phyloP scores from a whole-genome alignment of 1,140 invertebrate species.

The Ips typographus region DNA sequence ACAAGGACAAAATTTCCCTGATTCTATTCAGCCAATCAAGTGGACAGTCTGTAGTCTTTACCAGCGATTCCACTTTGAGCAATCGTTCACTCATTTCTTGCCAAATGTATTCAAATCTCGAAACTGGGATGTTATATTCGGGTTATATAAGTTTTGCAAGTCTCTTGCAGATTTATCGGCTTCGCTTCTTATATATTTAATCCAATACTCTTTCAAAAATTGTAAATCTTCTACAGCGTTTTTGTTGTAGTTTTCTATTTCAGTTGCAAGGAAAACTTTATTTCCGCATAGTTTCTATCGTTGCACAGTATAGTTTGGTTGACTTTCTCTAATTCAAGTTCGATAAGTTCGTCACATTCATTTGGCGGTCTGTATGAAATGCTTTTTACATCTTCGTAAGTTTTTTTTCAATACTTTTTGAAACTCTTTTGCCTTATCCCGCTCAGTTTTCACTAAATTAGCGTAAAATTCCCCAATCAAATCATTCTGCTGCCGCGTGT shows the following conservation, averaged over 20 bases:
- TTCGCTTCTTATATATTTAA: conserved; percentile 16
- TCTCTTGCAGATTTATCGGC: conserved; percentile 4
- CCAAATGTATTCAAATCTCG: background rate
- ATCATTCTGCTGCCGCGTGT: conserved; percentile 1
- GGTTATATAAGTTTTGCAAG: background rate
- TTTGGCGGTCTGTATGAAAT: conserved; percentile 15
- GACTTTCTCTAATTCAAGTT: conserved; percentile 25
- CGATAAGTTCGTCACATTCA: conserved; percentile 19
- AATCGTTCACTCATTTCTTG: background rate
- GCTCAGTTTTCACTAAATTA: conserved; percentile 4
- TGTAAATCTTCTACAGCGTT: conserved; percentile 14
- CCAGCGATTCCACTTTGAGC: background rate
- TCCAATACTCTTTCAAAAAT: conserved; percentile 19
- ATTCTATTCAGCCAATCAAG: conserved; percentile 8
- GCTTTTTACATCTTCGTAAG: conserved; percentile 17
- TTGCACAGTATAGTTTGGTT: conserved; percentile 28
- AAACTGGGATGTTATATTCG: background rate
- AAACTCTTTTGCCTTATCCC: conserved; percentile 19
- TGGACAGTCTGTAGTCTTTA: background rate
- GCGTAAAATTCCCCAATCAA: conserved; percentile 11
- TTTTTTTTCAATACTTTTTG: conserved; percentile 11
- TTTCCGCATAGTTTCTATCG: conserved; percentile 18
- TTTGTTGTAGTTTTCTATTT: conserved; percentile 24
- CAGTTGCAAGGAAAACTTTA: conserved; percentile 15
- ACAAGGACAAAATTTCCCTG: background rate